phyloP scores from a whole-genome alignment of 1,140 invertebrate genomes.

The silkworm (Bombyx mori) region ASM3026992v2 NC_085127.1:1241001-1241500 shows the following conservation, averaged over 20 bases:
- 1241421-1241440: slow-evolving; percentile 12
- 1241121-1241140: slow-evolving; percentile 14
- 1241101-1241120: slow-evolving; percentile 19
- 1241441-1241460: slow-evolving; percentile 18
- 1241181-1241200: slow-evolving; percentile 7
- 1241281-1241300: too few relatives aligned
- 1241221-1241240: slow-evolving; percentile 19
- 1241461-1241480: slow-evolving; percentile 17
- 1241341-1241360: too few relatives aligned
- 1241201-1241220: too few relatives aligned
- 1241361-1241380: too few relatives aligned
- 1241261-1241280: too few relatives aligned
- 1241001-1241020: slow-evolving; percentile 16
- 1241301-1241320: too few relatives aligned
- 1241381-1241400: too few relatives aligned
- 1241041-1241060: slow-evolving; percentile 15
- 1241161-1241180: slow-evolving; percentile 13
- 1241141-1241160: slow-evolving; percentile 11
- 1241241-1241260: slow-evolving; percentile 19
- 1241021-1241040: slow-evolving; percentile 14
- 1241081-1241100: slow-evolving; percentile 17
- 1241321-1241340: too few relatives aligned
- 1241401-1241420: slow-evolving; percentile 1
- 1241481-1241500: slow-evolving; percentile 12
- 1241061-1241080: slow-evolving; percentile 18